Percentiles rank a stretch among this genome's conserved stretches.
Evolutionary conservation across 1,140 invertebrate species (phyloP).

Genomic region (Sinonovacula constricta): DNA sequence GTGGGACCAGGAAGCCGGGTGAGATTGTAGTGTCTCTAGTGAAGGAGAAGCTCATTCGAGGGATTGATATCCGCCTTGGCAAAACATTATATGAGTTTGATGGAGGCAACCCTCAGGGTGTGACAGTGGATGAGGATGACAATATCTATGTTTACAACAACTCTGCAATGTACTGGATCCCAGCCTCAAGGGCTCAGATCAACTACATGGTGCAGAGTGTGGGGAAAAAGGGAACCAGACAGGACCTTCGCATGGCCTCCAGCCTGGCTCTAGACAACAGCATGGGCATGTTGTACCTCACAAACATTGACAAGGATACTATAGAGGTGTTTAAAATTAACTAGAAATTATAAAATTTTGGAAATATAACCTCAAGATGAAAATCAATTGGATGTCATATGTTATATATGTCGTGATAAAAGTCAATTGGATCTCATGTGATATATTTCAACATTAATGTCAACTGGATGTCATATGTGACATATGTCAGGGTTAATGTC

Average conservation of each 20-base stretch:
- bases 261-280: slow-evolving; percentile 19
- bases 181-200: slow-evolving; percentile 29
- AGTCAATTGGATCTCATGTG: too few relatives aligned
- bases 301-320: slow-evolving; percentile 13
- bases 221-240: background rate
- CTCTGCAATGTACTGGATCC: slow-evolving; percentile 43
- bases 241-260: slow-evolving; percentile 11
- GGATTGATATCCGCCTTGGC: slow-evolving; percentile 25
- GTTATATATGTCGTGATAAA: too few relatives aligned
- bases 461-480: too few relatives aligned
- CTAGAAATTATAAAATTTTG: slow-evolving; percentile 8
- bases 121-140: slow-evolving; percentile 29
- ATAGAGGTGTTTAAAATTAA: slow-evolving; percentile 34
- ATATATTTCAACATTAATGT: too few relatives aligned
- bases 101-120: slow-evolving; percentile 34
- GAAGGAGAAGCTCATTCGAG: slow-evolving; percentile 10
- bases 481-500: too few relatives aligned
- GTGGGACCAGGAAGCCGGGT: slow-evolving; percentile 46
- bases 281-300: slow-evolving; percentile 4
- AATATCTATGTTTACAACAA: slow-evolving; percentile 48
- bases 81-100: slow-evolving; percentile 51
- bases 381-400: too few relatives aligned
- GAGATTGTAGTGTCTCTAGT: slow-evolving; percentile 41
- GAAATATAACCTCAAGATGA: too few relatives aligned
- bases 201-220: slow-evolving; percentile 46